A percentile compares a stretch with the other conserved stretches of the same genome.
These are phyloP conservation scores for Psilanteris sp. DNA, from an alignment of 1,140 invertebrate genomes.

Conservation along the genomic window DNA sequence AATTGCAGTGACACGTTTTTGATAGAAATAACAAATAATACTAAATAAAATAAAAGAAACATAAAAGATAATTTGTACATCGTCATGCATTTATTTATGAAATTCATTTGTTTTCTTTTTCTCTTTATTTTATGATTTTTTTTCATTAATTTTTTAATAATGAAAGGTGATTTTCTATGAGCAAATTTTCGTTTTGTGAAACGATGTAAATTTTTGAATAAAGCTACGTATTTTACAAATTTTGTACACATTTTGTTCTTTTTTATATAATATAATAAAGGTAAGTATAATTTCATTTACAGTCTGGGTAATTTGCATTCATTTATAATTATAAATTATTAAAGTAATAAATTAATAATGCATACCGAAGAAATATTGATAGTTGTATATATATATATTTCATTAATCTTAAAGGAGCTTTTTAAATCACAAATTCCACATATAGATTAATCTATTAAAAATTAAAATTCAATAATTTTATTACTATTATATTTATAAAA, in stretches of 20 bases:
- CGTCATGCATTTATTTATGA: slow-evolving; percentile 50
- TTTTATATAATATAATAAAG: background rate
- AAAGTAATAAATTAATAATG: no score
- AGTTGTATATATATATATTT: no score
- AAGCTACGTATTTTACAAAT: slow-evolving; percentile 41
- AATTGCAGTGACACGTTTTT: slow-evolving; percentile 51
- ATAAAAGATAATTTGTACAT: slow-evolving; percentile 24
- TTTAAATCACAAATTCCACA: no score
- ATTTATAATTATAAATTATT: no score
- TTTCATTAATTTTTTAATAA: slow-evolving; percentile 37
- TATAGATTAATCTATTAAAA: no score
- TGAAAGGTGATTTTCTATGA: slow-evolving; percentile 56
- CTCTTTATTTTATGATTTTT: no score
- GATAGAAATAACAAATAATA: slow-evolving; percentile 24
- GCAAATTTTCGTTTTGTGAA: slow-evolving; percentile 46
- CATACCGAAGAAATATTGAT: no score
- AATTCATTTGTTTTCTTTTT: slow-evolving; percentile 18
- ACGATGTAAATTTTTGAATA: slow-evolving; percentile 49
- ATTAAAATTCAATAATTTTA: no score
- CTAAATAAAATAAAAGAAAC: slow-evolving; percentile 3
- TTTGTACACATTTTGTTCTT: background rate
- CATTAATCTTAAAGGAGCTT: no score
- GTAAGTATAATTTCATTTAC: slow-evolving; percentile 2
- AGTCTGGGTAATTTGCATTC: no score
- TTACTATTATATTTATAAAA: no score